Conservation (phyloP, 2,113 vertebrate species). For the Amphilophus citrinellus region DNA sequence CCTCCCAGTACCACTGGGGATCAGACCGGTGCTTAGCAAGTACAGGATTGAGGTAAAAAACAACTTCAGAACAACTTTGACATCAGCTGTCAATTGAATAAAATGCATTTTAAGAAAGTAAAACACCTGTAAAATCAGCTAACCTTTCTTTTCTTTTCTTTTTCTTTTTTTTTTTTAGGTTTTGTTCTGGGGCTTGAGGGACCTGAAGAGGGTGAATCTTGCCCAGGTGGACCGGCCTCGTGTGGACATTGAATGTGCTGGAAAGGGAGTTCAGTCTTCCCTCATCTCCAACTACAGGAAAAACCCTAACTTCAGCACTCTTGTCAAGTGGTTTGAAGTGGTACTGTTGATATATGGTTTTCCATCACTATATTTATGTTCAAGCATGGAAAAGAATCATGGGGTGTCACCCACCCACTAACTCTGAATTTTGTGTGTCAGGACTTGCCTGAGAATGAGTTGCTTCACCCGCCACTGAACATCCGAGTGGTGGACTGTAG, state of each 20-base stretch:
- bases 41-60: slow-evolving; percentile 92
- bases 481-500: slow-evolving; percentile 97
- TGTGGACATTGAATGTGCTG: slow-evolving; percentile 96
- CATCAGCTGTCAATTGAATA: neutral
- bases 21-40: slow-evolving; percentile 93
- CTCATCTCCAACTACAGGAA: slow-evolving; percentile 98
- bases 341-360: slow-evolving; percentile 69
- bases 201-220: slow-evolving; percentile 96
- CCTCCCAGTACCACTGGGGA: slow-evolving; percentile 92
- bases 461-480: slow-evolving; percentile 95
- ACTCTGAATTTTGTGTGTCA: slow-evolving; percentile 57
- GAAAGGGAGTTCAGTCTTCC: slow-evolving; percentile 92
- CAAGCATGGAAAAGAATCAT: neutral
- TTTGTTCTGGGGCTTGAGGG: slow-evolving; percentile 96
- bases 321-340: slow-evolving; percentile 99
- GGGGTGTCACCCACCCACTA: neutral
- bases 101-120: neutral
- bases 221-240: slow-evolving; percentile 95
- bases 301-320: slow-evolving; percentile 97
- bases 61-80: neutral
- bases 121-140: neutral
- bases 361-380: neutral
- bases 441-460: slow-evolving; percentile 96
- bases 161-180: slow-evolving; percentile 79
- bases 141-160: neutral